Conservation (phyloP, 2,797 vertebrate species). For the Myioborus melanocephalus region DNA sequence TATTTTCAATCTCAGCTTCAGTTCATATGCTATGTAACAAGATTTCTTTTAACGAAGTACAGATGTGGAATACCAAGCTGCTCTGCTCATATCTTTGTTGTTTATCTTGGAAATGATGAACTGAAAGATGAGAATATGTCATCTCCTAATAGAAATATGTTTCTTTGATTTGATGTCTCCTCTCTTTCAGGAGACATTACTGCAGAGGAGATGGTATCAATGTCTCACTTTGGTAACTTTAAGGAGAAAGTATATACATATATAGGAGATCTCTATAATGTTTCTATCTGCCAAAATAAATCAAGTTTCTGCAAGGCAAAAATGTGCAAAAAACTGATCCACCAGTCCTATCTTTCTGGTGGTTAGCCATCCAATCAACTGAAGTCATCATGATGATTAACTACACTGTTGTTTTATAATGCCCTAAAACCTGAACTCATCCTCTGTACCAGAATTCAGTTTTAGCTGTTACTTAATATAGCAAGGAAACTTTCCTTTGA, state of each 20-base stretch:
- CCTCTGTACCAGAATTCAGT: background rate
- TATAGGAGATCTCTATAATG: background rate
- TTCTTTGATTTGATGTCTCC: background rate
- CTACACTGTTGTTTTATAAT: background rate
- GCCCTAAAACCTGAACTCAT: background rate
- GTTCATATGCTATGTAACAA: background rate
- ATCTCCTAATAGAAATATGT: background rate
- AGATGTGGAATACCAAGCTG: background rate
- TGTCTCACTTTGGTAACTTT: background rate
- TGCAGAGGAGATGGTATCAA: background rate
- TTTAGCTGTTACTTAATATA: background rate
- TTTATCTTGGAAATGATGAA: background rate
- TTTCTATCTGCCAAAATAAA: background rate
- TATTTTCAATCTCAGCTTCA: background rate
- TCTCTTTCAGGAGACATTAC: background rate
- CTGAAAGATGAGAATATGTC: background rate
- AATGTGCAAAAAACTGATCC: background rate
- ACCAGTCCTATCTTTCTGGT: background rate
- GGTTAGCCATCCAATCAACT: background rate
- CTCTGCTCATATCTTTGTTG: background rate
- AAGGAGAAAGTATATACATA: background rate
- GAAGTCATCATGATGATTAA: background rate
- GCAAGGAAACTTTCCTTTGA: constrained; percentile 1
- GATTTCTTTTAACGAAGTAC: background rate
- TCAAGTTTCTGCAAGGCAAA: background rate